Percentiles rank a stretch among this genome's conserved stretches.
Evolutionary conservation across 2,113 vertebrate species (phyloP).

Genomic region (Mesoclemmys tuberculata): DNA sequence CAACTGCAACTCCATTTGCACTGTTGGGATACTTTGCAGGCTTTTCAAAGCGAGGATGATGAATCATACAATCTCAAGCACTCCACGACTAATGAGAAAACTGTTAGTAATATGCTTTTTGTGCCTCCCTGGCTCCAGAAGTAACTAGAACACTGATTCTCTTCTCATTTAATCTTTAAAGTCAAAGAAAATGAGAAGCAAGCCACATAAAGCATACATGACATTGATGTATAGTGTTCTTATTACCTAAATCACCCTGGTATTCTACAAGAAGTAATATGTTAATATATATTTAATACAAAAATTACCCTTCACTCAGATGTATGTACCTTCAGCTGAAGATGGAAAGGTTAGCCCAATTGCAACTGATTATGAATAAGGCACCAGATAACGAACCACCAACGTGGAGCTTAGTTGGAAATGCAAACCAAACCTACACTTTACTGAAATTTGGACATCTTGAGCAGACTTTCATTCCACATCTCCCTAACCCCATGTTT

Average conservation of each 20-base stretch:
- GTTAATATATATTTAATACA: accelerated
- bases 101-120: background rate
- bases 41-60: conserved; percentile 39
- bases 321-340: accelerated
- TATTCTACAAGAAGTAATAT: background rate
- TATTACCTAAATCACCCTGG: conserved; percentile 29
- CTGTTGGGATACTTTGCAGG: background rate
- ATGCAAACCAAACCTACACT: background rate
- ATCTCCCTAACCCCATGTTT: accelerated
- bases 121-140: background rate
- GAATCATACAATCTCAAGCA: conserved; percentile 5
- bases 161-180: background rate
- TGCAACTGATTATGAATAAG: accelerated
- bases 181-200: background rate
- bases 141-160: accelerated
- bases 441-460: background rate
- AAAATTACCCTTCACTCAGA: background rate
- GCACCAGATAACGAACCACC: accelerated
- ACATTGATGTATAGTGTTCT: conserved; percentile 45
- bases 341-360: background rate
- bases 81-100: background rate
- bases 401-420: accelerated
- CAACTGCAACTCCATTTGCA: background rate
- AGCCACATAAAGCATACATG: accelerated
- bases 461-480: background rate